Evolutionary conservation across 2,888 invertebrate species (phyloP).

Genomic region (Pogonocherus hispidulus): DNA sequence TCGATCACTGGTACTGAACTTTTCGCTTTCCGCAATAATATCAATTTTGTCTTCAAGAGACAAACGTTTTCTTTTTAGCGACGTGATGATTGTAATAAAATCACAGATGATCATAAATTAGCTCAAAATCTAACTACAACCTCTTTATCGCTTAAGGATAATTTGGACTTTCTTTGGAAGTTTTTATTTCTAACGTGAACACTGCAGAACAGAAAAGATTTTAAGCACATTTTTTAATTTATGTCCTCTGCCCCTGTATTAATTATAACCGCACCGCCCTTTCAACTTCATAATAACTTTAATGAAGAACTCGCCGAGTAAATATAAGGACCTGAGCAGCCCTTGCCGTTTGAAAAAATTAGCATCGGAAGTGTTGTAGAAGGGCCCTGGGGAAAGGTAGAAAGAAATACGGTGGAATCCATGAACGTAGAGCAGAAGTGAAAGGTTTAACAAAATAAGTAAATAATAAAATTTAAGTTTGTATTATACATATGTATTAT

Average conservation of each 20-base stretch:
- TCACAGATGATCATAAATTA: too few relatives aligned
- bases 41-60: too few relatives aligned
- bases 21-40: too few relatives aligned
- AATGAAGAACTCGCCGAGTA: constrained; percentile 57
- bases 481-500: too few relatives aligned
- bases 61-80: too few relatives aligned
- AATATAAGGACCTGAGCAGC: constrained; percentile 44
- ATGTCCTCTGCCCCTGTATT: constrained; percentile 40
- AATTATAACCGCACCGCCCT: constrained; percentile 54
- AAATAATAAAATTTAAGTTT: too few relatives aligned
- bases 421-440: constrained; percentile 25
- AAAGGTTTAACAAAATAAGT: background rate
- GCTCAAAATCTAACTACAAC: too few relatives aligned
- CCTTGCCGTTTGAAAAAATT: constrained; percentile 52
- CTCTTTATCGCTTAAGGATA: too few relatives aligned
- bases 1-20: too few relatives aligned
- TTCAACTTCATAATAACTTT: constrained; percentile 56
- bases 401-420: constrained; percentile 41
- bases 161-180: background rate
- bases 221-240: constrained; percentile 40
- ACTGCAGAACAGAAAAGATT: constrained; percentile 27
- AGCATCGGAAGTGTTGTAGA: constrained; percentile 51
- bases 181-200: background rate
- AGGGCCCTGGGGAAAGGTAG: constrained; percentile 44
- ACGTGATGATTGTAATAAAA: too few relatives aligned